Evolutionary conservation across 2,797 vertebrate genomes (phyloP), one percentile per base, ranked within the genome.

Genomic region (Thunnus albacares): DNA sequence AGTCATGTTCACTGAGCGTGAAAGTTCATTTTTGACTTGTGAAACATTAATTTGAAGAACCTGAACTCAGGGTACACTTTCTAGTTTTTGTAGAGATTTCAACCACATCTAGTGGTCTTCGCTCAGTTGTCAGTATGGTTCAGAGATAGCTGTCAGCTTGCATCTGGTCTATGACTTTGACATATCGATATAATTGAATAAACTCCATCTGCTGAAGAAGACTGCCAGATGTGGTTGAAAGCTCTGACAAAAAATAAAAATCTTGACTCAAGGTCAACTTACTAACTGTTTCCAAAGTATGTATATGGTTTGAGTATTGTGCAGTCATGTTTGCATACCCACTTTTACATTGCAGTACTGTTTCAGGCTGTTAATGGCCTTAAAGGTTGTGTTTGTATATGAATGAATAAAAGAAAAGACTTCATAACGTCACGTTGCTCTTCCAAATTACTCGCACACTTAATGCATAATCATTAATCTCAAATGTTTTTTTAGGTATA

Each of bases 391-490:
- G 52, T 74, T 75, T 66, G 61, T 45, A 41, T 55, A 49, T 63
- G n/a, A 85, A 85, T 78, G n/a, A 79, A 79, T 80, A 53, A 63
- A 77, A 75, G 49, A 18, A 71, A 80, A 76, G 62, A 81, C 65
- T 53, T 65, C 45, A 64, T 2, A 68, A 57, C 53, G 49, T 86
- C 84, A 64, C 71, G 61, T 73, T 69, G 61, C 57, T 78, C 75
- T 58, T 82, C 79, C 55, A 89, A 82, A 87, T 72, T 28, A 76
- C 67, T 53, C 38, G 60, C 74, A 61, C 74, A 67, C 65, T 77
- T 71, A 77, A 76, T 73, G 67, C 60, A 69, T 53, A 72, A 82
- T 73, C 59, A 66, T 83, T 75, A 60, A 84, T 80, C 63, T 86
- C 28, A 73, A 64, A 86, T 77, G 65, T 71, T 83, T 51, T 33